These are phyloP conservation scores for Melanotaenia nigrans DNA, from an alignment of 2,797 vertebrate genomes.

Conservation along the genomic window DNA sequence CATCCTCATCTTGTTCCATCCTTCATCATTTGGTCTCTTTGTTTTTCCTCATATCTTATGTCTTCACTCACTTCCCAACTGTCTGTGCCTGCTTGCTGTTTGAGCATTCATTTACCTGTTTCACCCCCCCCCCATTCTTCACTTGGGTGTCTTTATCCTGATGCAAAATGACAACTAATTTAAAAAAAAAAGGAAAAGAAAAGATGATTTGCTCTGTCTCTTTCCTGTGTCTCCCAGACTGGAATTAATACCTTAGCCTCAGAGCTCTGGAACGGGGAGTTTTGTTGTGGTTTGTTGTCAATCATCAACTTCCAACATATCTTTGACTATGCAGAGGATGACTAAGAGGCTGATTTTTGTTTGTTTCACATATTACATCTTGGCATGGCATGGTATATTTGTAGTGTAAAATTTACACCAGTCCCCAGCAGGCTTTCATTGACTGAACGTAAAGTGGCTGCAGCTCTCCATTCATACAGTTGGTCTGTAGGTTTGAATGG, in stretches of 20 bases:
- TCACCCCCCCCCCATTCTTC: constrained; percentile 23
- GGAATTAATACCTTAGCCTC: constrained; percentile 65
- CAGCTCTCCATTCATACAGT: constrained; percentile 42
- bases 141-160: constrained; percentile 36
- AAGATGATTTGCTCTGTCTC: neutral
- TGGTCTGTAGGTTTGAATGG: constrained; percentile 60
- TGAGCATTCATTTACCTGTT: constrained; percentile 33
- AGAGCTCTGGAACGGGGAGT: constrained; percentile 55
- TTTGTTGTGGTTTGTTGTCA: constrained; percentile 75
- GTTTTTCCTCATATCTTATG: constrained; percentile 48
- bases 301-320: constrained; percentile 63
- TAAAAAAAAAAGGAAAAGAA: constrained; percentile 22
- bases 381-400: constrained; percentile 25
- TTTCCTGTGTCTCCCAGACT: constrained; percentile 47
- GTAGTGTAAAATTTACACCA: constrained; percentile 4
- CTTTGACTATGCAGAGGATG: constrained; percentile 38
- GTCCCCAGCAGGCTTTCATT: constrained; percentile 21
- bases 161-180: constrained; percentile 57
- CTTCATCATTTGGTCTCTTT: constrained; percentile 46
- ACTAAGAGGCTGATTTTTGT: constrained; percentile 52
- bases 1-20: constrained; percentile 43
- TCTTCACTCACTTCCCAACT: constrained; percentile 30
- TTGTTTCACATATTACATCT: constrained; percentile 42
- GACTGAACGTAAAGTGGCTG: constrained; percentile 62
- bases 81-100: constrained; percentile 25